These are phyloP conservation scores for Adineta ricciae DNA, from an alignment of 2,888 invertebrate species.

Conservation along the genomic window DNA sequence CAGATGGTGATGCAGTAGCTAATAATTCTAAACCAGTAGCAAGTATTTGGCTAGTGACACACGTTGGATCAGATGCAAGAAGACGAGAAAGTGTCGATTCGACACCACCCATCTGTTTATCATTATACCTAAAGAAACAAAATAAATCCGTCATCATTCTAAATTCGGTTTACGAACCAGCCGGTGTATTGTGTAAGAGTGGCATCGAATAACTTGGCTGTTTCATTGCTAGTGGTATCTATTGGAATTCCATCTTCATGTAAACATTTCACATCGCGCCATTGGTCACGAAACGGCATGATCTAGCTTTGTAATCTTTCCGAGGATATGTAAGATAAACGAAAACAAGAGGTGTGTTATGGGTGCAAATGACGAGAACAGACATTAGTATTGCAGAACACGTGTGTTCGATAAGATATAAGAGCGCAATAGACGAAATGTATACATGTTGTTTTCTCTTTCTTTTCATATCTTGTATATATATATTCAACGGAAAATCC, in stretches of 20 bases:
- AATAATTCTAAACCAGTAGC: conserved; percentile 50
- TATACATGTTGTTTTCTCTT: too few relatives aligned
- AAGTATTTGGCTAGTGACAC: conserved; percentile 51
- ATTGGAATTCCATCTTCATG: conserved; percentile 40
- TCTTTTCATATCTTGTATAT: too few relatives aligned
- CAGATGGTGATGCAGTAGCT: conserved; percentile 44
- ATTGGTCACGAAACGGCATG: not conserved
- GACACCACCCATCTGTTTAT: conserved; percentile 50
- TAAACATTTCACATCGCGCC: conserved; percentile 41
- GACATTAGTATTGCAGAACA: too few relatives aligned
- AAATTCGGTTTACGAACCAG: conserved; percentile 34
- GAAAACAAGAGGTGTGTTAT: too few relatives aligned
- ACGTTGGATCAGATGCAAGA: conserved; percentile 50
- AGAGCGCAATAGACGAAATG: too few relatives aligned
- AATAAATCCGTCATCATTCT: not conserved
- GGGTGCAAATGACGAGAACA: too few relatives aligned
- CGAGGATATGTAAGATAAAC: too few relatives aligned
- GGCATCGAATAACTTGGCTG: conserved; percentile 51
- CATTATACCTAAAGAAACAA: conserved; percentile 37
- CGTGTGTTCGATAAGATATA: too few relatives aligned
- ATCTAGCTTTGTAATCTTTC: too few relatives aligned
- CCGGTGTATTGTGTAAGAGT: conserved; percentile 48
- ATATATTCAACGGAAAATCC: too few relatives aligned
- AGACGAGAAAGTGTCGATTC: conserved; percentile 45
- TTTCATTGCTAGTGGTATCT: conserved; percentile 48